Evolutionary conservation across 2,888 invertebrate species (phyloP).

Genomic region (Gasteruption jaculator): DNA sequence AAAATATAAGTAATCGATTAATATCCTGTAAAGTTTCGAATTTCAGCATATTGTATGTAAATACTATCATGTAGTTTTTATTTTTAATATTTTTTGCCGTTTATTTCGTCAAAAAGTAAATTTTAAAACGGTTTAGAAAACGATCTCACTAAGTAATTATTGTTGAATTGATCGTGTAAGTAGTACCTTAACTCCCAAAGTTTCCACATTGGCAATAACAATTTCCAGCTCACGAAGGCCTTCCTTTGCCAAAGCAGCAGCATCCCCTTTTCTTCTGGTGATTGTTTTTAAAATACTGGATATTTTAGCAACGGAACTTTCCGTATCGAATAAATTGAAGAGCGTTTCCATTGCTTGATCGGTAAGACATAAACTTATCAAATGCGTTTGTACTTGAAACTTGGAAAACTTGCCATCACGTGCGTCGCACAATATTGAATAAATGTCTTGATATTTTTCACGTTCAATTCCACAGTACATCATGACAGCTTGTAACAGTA

Average conservation of each 20-base stretch:
- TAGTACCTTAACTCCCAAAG: constrained; percentile 71
- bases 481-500: constrained; percentile 70
- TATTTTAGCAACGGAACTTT: constrained; percentile 61
- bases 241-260: constrained; percentile 62
- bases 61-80: too few species aligned
- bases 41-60: too few species aligned
- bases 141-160: too few species aligned
- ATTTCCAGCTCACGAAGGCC: constrained; percentile 73
- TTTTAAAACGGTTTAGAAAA: too few species aligned
- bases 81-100: too few species aligned
- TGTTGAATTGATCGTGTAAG: neutral
- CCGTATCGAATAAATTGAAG: constrained; percentile 64
- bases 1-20: too few species aligned
- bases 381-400: constrained; percentile 67
- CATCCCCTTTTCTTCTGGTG: constrained; percentile 66
- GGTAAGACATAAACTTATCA: constrained; percentile 65
- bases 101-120: too few species aligned
- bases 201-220: constrained; percentile 66
- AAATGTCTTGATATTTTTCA: constrained; percentile 59
- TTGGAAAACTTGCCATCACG: constrained; percentile 63
- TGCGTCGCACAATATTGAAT: constrained; percentile 53
- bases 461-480: constrained; percentile 75
- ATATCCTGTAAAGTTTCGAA: too few species aligned
- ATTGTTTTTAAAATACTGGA: constrained; percentile 61
- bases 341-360: constrained; percentile 64